Conservation (phyloP, 2,888 invertebrate genomes). For the Drosophila putrida region DNA sequence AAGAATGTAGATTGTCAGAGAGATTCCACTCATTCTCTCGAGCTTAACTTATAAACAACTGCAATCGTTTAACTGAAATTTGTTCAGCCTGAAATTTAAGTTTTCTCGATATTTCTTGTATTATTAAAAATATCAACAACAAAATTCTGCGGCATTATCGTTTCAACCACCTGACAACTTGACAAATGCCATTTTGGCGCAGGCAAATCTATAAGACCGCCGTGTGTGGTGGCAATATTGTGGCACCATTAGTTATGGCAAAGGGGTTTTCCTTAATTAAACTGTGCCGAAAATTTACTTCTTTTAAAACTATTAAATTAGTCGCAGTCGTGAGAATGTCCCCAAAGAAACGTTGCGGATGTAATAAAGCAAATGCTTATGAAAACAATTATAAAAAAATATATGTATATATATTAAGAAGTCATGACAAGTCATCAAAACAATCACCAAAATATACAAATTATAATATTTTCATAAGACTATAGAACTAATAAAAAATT, state of each 20-base stretch:
- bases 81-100: slow-evolving; percentile 51
- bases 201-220: background rate
- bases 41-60: slow-evolving; percentile 20
- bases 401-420: background rate
- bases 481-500: slow-evolving; percentile 35
- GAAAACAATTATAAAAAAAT: background rate
- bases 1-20: slow-evolving; percentile 13
- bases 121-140: slow-evolving; percentile 56
- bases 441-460: background rate
- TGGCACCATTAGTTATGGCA: slow-evolving; percentile 26
- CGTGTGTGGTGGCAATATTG: background rate
- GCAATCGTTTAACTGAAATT: slow-evolving; percentile 12
- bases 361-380: background rate
- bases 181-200: slow-evolving; percentile 29
- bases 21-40: slow-evolving; percentile 22
- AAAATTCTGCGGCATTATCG: slow-evolving; percentile 49
- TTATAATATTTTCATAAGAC: slow-evolving; percentile 8
- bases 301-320: background rate
- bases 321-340: background rate
- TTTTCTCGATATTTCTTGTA: slow-evolving; percentile 46
- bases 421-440: background rate
- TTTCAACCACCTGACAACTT: slow-evolving; percentile 65
- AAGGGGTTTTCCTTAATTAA: slow-evolving; percentile 9
- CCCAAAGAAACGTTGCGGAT: background rate
- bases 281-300: background rate